Evolutionary conservation across 2,888 invertebrate genomes (phyloP), one percentile per base, ranked within the genome.

Genomic region (Morpho deidamia): DNA sequence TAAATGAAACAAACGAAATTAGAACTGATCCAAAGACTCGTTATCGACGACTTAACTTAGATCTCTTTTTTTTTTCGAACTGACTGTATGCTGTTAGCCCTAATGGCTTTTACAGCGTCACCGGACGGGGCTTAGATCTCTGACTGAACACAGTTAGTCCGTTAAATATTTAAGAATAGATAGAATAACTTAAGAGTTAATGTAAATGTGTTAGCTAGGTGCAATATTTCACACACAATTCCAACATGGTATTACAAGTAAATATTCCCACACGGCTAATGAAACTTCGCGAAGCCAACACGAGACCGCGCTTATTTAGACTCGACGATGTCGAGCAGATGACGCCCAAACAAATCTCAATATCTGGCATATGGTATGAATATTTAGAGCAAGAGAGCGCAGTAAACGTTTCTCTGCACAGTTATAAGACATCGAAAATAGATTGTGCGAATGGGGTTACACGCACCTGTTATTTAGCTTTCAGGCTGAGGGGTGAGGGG

Each of bases 361-460:
- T 85, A 88, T 85, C 81, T 81, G 75, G 80, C 86, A 81, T 87
- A 83, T 83, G 86, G 81, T 81, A 84, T 84, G 88, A 87, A 87
- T 86, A 87, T 87, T 86, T 83, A 86, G 86, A 88, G 75, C 81
- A 78, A 70, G 80, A 81, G 80, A 79, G 80, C 84, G 81, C 80
- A 81, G 77, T 76, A 78, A 78, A 74, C 79, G 81, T 78, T 83
- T 78, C 86, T 83, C 80, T 78, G 81, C 83, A 81, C 85, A 78
- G 82, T 80, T 84, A 82, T 84, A 87, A 86, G 86, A 84, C 84
- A 85, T 85, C 88, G 83, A 85, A 89, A 89, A 89, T 89, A 89
- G 89, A 88, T 87, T 87, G 82, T 87, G 85, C 87, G 85, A 89
- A 89, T 80, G 86, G 87, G 89, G 89, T 87, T 89, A 89, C 83